These are phyloP conservation scores for Pithys albifrons DNA, from an alignment of 2,113 vertebrate species.

Conservation along the genomic window DNA sequence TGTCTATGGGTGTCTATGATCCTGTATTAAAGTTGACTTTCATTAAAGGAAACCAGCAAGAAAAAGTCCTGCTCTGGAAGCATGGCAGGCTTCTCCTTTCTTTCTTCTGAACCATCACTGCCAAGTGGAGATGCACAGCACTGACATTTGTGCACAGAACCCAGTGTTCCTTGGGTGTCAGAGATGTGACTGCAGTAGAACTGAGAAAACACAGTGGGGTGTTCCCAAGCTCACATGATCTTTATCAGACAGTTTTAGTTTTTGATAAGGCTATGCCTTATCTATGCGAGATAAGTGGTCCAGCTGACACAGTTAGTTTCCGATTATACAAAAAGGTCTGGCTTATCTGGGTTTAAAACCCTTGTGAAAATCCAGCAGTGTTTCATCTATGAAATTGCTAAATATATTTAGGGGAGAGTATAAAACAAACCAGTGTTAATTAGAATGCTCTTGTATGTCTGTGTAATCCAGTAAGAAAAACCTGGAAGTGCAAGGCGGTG, in stretches of 20 bases:
- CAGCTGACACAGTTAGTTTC: neutral
- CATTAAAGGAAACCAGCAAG: neutral
- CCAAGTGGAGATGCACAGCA: neutral
- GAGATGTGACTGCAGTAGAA: neutral
- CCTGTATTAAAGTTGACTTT: neutral
- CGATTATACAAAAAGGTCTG: neutral
- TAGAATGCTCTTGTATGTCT: neutral
- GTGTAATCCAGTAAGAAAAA: neutral
- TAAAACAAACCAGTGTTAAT: neutral
- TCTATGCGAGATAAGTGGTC: neutral
- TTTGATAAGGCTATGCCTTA: neutral
- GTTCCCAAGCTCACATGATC: neutral
- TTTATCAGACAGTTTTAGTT: neutral
- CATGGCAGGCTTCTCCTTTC: neutral
- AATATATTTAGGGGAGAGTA: neutral
- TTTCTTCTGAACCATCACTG: neutral
- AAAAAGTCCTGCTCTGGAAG: neutral
- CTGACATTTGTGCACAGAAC: rapidly evolving
- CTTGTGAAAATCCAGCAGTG: neutral
- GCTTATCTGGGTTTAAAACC: neutral
- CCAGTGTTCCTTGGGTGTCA: rapidly evolving
- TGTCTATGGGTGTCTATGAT: neutral
- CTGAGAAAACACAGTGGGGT: rapidly evolving
- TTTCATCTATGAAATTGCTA: neutral
- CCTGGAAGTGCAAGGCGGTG: neutral